phyloP scores from a whole-genome alignment of 1,140 invertebrate genomes.

The Yoshiicerus persimilis region DNA sequence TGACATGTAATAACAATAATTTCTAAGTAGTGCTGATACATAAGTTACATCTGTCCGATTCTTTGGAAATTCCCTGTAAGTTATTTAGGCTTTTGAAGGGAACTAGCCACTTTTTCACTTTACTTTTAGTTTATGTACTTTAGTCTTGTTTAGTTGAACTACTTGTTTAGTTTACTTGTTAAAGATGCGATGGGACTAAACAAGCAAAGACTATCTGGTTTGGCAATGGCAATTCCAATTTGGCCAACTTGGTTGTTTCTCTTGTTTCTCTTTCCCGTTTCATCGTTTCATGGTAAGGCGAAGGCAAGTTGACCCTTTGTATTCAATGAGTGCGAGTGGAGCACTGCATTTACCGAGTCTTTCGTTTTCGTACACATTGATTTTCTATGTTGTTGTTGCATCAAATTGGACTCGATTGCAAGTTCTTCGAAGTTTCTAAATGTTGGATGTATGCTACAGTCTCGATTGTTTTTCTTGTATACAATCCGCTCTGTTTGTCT shows the following conservation, averaged over 20 bases:
- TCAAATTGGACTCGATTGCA: neutral
- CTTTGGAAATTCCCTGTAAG: neutral
- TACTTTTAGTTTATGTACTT: neutral
- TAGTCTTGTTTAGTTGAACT: neutral
- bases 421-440: neutral
- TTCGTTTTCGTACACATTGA: neutral
- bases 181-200: neutral
- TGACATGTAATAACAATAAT: neutral
- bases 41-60: neutral
- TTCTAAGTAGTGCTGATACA: too few relatives aligned
- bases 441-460: neutral
- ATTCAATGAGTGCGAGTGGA: neutral
- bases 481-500: neutral
- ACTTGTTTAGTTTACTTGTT: neutral
- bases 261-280: neutral
- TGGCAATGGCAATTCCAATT: neutral
- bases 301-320: neutral
- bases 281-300: neutral
- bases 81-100: neutral
- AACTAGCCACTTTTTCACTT: neutral
- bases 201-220: neutral
- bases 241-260: neutral
- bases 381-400: neutral
- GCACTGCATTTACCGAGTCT: neutral
- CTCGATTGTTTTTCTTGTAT: neutral